Evolutionary conservation across 2,888 invertebrate species (phyloP).

Genomic region (Pediacus dermestoides): DNA sequence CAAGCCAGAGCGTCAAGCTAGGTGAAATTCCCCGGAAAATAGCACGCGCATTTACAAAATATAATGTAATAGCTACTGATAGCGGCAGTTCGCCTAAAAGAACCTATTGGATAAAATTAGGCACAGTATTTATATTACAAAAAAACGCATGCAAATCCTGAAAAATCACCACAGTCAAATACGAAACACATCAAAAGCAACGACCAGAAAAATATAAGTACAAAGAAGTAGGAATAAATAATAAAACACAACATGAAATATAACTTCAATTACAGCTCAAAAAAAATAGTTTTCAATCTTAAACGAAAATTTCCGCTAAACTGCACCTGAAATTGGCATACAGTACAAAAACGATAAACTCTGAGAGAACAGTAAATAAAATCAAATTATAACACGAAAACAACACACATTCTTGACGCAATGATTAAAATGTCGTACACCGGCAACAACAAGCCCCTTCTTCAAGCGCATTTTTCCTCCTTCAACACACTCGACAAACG

Average conservation of each 20-base stretch:
- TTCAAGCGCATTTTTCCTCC: neutral
- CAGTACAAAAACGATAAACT: neutral
- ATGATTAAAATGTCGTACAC: constrained; percentile 32
- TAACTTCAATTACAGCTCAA: constrained; percentile 46
- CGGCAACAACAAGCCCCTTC: constrained; percentile 41
- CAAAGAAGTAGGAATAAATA: too few species aligned
- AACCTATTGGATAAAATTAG: constrained; percentile 16
- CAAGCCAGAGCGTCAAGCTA: constrained; percentile 11
- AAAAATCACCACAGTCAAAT: constrained; percentile 13
- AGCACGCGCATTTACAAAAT: constrained; percentile 8
- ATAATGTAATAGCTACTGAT: constrained; percentile 11
- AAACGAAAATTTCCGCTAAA: too few species aligned
- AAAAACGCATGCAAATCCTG: constrained; percentile 18
- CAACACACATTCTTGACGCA: constrained; percentile 40
- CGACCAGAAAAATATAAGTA: constrained; percentile 1
- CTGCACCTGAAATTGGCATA: constrained; percentile 13
- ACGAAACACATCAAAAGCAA: constrained; percentile 16
- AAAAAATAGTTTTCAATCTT: constrained; percentile 17
- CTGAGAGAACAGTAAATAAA: constrained; percentile 1
- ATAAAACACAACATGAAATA: constrained; percentile 10
- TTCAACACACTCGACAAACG: too few species aligned
- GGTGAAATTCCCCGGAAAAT: constrained; percentile 15
- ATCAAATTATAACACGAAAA: constrained; percentile 18
- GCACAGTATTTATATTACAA: constrained; percentile 13
- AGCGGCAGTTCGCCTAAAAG: constrained; percentile 12